phyloP scores from a whole-genome alignment of 2,888 invertebrate species.

The Hanleya hanleyi region DNA sequence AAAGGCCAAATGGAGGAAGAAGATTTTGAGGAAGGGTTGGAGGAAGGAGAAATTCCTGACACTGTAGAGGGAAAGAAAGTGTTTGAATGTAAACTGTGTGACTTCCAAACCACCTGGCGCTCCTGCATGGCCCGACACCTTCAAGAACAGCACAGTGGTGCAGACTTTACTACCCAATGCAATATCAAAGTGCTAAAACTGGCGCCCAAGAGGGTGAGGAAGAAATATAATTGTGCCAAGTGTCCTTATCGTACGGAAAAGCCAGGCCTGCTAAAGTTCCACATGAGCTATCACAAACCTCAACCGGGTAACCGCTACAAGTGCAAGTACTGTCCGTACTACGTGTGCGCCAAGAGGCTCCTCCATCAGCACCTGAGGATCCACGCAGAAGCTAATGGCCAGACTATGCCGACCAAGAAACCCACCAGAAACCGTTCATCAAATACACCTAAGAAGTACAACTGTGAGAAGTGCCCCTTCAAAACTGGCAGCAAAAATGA shows the following conservation, averaged over 20 bases:
- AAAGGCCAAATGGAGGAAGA: slow-evolving; percentile 14
- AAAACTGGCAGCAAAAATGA: slow-evolving; percentile 90
- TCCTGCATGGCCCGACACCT: slow-evolving; percentile 58
- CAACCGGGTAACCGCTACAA: slow-evolving; percentile 81
- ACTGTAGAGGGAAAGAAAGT: slow-evolving; percentile 26
- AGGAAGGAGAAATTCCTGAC: not conserved
- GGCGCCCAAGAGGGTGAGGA: slow-evolving; percentile 20
- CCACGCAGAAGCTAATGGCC: slow-evolving; percentile 71
- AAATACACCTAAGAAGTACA: slow-evolving; percentile 78
- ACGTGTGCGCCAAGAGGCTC: slow-evolving; percentile 76
- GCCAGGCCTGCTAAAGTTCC: slow-evolving; percentile 65
- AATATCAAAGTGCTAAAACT: not conserved
- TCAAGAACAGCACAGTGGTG: slow-evolving; percentile 49
- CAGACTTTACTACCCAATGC: slow-evolving; percentile 35
- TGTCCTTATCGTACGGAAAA: slow-evolving; percentile 80
- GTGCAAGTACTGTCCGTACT: slow-evolving; percentile 87
- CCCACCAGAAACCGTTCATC: not conserved
- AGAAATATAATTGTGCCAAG: slow-evolving; percentile 77
- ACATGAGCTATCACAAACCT: slow-evolving; percentile 83
- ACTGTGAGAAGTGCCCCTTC: slow-evolving; percentile 87
- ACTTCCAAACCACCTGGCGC: slow-evolving; percentile 50
- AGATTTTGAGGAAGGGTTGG: slow-evolving; percentile 1
- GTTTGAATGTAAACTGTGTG: slow-evolving; percentile 55
- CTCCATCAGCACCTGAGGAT: slow-evolving; percentile 81
- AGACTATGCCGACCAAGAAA: not conserved